Conservation (phyloP, 2,888 invertebrate genomes). For the Cancer borealis region DNA sequence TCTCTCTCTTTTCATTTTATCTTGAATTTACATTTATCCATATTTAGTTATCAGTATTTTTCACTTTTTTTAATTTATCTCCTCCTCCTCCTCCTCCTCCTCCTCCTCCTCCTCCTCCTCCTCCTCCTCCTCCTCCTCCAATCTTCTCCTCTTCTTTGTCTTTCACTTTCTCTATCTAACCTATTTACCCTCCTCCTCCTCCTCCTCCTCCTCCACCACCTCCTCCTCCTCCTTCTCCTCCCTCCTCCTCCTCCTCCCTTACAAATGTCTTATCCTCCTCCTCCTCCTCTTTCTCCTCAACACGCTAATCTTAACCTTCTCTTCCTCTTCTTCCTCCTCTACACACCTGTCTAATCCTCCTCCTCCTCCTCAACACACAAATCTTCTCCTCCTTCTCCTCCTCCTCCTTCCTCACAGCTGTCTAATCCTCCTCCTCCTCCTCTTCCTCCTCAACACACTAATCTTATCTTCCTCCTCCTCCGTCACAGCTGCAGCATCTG, state of each 20-base stretch:
- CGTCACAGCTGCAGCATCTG: constrained; percentile 81
- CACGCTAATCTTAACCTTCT: not conserved
- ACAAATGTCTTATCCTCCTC: not conserved
- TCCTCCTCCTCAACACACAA: not conserved
- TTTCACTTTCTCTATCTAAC: not conserved
- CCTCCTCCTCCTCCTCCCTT: not conserved
- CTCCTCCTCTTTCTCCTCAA: not conserved
- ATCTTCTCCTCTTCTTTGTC: not conserved
- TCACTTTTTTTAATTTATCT: not conserved
- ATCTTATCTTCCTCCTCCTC: not conserved
- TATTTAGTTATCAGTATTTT: not conserved
- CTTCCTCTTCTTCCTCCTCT: not conserved
- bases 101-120: not conserved
- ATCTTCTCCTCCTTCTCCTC: not conserved
- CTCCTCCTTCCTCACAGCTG: constrained; percentile 79
- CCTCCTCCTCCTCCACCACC: not conserved
- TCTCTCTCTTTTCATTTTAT: too few relatives aligned
- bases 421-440: not conserved
- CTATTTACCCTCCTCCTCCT: not conserved
- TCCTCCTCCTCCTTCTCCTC: not conserved
- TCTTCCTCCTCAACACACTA: not conserved
- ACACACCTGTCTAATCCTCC: not conserved
- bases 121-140: not conserved
- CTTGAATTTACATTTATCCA: too few relatives aligned
- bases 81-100: not conserved